phyloP scores from a whole-genome alignment of 1,140 invertebrate species.

The Mamestra configurata region DNA sequence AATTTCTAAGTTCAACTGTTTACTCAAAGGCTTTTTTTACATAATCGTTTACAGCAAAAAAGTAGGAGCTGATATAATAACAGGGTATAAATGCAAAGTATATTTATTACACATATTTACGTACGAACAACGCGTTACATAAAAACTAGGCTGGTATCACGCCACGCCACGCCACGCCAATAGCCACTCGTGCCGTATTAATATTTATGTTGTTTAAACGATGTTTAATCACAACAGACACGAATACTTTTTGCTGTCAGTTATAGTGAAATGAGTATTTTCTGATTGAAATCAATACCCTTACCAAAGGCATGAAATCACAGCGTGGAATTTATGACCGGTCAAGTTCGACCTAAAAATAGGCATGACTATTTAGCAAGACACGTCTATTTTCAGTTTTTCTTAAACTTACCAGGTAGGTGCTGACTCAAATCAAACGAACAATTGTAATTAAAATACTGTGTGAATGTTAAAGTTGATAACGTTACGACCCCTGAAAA shows the following conservation, averaged over 20 bases:
- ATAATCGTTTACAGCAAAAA: slow-evolving; percentile 47
- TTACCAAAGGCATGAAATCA: slow-evolving; percentile 25
- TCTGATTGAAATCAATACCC: slow-evolving; percentile 48
- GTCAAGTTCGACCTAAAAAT: background rate
- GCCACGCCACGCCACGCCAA: slow-evolving; percentile 40
- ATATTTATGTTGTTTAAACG: slow-evolving; percentile 80
- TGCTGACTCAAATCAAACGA: background rate
- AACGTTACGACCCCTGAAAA: background rate
- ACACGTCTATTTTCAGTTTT: too few species aligned
- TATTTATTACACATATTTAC: slow-evolving; percentile 50
- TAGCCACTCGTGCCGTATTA: slow-evolving; percentile 67
- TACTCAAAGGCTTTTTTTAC: slow-evolving; percentile 34
- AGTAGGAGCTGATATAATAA: slow-evolving; percentile 41
- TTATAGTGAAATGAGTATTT: slow-evolving; percentile 47
- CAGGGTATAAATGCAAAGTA: slow-evolving; percentile 44
- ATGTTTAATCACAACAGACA: slow-evolving; percentile 73
- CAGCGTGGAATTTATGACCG: background rate
- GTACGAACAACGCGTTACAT: slow-evolving; percentile 52
- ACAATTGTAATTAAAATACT: background rate
- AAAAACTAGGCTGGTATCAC: slow-evolving; percentile 53
- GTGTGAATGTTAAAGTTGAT: too few species aligned
- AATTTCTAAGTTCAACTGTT: slow-evolving; percentile 34
- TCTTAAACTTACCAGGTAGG: too few species aligned
- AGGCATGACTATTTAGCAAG: background rate
- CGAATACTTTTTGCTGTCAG: slow-evolving; percentile 44